Conservation (phyloP, 2,113 vertebrate genomes). For the Azemiops feae region DNA sequence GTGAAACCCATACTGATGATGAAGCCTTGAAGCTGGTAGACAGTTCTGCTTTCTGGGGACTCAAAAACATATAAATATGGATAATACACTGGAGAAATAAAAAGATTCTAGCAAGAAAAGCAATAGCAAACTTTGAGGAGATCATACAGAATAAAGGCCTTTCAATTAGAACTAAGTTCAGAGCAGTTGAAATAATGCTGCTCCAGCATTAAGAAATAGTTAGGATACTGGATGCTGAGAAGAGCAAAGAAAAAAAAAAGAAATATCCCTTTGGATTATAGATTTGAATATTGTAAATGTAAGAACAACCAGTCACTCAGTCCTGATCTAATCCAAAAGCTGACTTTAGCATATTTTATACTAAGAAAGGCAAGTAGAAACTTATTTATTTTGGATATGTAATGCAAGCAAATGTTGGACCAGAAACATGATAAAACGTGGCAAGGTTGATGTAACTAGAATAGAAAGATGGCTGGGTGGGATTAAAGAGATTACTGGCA, state of each 20-base stretch:
- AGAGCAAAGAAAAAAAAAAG: background rate
- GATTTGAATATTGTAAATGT: background rate
- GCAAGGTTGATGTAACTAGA: background rate
- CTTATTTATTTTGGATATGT: too few species aligned
- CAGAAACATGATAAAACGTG: background rate
- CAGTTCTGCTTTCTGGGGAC: background rate
- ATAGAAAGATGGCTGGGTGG: background rate
- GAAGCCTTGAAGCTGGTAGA: background rate
- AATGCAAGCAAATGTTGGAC: background rate
- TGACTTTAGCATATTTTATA: background rate
- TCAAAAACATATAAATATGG: background rate
- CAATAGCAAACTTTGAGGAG: background rate
- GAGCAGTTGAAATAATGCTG: background rate
- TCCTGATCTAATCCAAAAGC: background rate
- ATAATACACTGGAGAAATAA: background rate
- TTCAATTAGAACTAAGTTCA: background rate
- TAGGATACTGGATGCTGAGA: background rate
- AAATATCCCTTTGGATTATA: background rate
- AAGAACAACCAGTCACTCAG: background rate
- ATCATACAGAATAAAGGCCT: background rate
- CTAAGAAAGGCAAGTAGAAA: background rate
- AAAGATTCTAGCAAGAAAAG: background rate
- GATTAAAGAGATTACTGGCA: background rate
- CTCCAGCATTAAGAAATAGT: background rate
- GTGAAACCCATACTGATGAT: background rate